phyloP scores from a whole-genome alignment of 2,888 invertebrate genomes.

The Phortica okadai region DNA sequence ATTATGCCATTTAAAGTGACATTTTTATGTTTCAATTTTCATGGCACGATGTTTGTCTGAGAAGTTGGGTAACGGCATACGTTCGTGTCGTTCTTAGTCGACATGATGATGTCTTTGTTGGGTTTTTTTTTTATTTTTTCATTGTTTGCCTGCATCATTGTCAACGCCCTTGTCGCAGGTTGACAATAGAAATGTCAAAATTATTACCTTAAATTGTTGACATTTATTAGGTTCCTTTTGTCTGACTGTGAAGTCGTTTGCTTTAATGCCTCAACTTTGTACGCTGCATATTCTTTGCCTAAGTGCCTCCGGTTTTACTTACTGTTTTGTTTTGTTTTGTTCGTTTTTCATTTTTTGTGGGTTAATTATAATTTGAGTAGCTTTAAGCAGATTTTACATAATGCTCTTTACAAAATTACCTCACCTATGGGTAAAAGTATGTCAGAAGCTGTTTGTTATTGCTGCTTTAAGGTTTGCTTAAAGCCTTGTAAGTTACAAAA shows the following conservation, averaged over 20 bases:
- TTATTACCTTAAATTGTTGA: conserved; percentile 68
- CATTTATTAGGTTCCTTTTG: conserved; percentile 63
- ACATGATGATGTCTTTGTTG: neutral
- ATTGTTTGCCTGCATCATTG: neutral
- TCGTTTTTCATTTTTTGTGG: neutral
- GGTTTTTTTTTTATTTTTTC: neutral
- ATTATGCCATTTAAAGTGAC: conserved; percentile 64
- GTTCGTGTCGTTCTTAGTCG: too few relatives aligned
- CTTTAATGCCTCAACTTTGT: too few relatives aligned
- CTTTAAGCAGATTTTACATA: conserved; percentile 10
- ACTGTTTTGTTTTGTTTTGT: neutral
- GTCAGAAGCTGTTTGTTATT: neutral
- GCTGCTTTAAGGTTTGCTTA: conserved; percentile 1
- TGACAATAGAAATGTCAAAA: conserved; percentile 70
- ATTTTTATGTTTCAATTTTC: conserved; percentile 61
- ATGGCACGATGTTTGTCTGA: conserved; percentile 14
- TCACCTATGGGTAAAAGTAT: neutral
- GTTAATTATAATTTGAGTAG: conserved; percentile 1
- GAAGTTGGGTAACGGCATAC: neutral
- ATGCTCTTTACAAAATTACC: neutral
- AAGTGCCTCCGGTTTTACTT: conserved; percentile 42
- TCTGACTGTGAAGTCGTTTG: neutral
- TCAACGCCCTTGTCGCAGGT: conserved; percentile 22
- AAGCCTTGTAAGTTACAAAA: too few relatives aligned
- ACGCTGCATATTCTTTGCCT: neutral